Conservation (phyloP, 2,888 invertebrate species). For the Apoda limacodes region DNA sequence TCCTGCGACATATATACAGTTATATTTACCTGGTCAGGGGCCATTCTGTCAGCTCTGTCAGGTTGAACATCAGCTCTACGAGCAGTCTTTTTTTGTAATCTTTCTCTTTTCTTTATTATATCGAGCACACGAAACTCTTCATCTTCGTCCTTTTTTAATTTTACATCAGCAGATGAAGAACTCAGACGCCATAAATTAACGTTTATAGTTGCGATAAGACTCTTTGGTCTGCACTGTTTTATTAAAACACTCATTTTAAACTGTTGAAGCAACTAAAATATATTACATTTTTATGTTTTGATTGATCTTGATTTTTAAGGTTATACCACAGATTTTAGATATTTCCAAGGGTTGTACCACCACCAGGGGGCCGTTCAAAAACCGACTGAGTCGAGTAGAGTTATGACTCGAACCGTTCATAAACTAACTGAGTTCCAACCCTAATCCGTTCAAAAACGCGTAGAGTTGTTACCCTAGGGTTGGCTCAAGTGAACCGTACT, state of each 20-base stretch:
- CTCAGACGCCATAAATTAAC: conserved; percentile 47
- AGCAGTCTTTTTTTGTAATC: conserved; percentile 28
- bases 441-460: too few relatives aligned
- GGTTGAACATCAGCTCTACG: conserved; percentile 46
- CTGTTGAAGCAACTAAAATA: conserved; percentile 14
- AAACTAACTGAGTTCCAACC: too few relatives aligned
- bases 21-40: conserved; percentile 50
- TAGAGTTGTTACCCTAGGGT: too few relatives aligned
- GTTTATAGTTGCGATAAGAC: conserved; percentile 31
- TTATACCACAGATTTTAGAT: too few relatives aligned
- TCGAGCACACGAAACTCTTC: conserved; percentile 67
- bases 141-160: conserved; percentile 39
- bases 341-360: background rate
- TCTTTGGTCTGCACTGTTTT: conserved; percentile 36
- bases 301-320: background rate
- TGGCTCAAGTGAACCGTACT: too few relatives aligned
- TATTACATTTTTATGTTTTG: conserved; percentile 4
- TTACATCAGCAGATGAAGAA: conserved; percentile 39
- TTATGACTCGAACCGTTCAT: background rate
- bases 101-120: conserved; percentile 49
- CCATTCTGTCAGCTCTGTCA: conserved; percentile 54
- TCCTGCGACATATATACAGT: too few relatives aligned
- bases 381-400: background rate
- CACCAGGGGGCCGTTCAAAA: background rate
- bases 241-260: conserved; percentile 52